A percentile compares a stretch with the other conserved stretches of the same genome.
Evolutionary conservation across 2,888 invertebrate species (phyloP).

Genomic region (Drymonia ruficornis): DNA sequence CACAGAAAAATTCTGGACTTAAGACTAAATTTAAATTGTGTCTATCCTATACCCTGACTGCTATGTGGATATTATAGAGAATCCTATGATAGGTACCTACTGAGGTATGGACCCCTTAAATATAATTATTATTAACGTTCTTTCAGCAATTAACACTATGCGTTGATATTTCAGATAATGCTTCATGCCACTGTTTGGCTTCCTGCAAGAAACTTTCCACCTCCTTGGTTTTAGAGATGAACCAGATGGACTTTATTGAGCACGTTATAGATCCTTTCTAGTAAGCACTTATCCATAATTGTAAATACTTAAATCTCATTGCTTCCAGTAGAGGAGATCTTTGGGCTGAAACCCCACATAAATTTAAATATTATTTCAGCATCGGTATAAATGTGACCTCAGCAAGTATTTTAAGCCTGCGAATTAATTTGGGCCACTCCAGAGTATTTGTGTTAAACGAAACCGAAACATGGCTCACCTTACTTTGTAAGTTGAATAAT

Average conservation of each 20-base stretch:
- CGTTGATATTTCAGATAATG: conserved; percentile 46
- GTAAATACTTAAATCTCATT: too few relatives aligned
- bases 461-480: conserved; percentile 73
- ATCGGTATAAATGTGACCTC: conserved; percentile 48
- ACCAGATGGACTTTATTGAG: conserved; percentile 41
- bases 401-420: conserved; percentile 53
- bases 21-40: not conserved
- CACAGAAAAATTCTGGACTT: too few relatives aligned
- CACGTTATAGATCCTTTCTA: conserved; percentile 60
- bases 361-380: conserved; percentile 37
- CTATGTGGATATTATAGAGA: too few relatives aligned
- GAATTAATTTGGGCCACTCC: conserved; percentile 54
- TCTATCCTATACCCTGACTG: not conserved
- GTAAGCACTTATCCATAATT: conserved; percentile 49
- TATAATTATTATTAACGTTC: too few relatives aligned
- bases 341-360: too few relatives aligned
- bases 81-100: too few relatives aligned
- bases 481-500: conserved; percentile 67
- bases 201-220: conserved; percentile 59
- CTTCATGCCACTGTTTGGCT: conserved; percentile 58
- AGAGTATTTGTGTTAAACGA: conserved; percentile 58
- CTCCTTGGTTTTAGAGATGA: conserved; percentile 46
- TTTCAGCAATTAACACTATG: not conserved
- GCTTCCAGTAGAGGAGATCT: too few relatives aligned
- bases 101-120: too few relatives aligned